Base-by-base conservation (phyloP, 2,797 vertebrate genomes). In the Notolabrus celidotus region DNA sequence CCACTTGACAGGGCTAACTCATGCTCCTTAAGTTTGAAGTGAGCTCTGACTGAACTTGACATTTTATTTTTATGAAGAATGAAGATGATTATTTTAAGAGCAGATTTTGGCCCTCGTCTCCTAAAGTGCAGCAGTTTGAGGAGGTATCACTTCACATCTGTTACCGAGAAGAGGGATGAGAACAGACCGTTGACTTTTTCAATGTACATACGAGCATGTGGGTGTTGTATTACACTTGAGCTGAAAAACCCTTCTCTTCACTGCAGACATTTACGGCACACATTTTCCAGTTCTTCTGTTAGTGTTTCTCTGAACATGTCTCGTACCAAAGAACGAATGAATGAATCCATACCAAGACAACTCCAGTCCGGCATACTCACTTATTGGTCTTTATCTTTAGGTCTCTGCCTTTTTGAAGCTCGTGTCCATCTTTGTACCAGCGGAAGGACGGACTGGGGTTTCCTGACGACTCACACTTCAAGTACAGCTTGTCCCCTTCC, bases 371-470 rank as follows among this genome's bases (percentile, higher is more conserved):
- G 55, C 7, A 52, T 45, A 96, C 97, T 97, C 94, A 95, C 97
- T 96, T 88, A 95, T 96, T 93, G 38, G 95, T 96, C 93, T 98
- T 99, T 93, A 99, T 98, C 89, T 96, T 96, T 78, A 99, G 94
- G 86, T 97, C 97, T 67, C 95, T 95, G 83, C 95, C 97, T 89
- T 96, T 96, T 90, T 97, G 97, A 73, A 99, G 94, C 84, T 98
- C 96, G 36, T 95, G 96, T 81, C 97, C 97, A 0, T 99, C 97
- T 93, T 97, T 98, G 93, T 96, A 97, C 97, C 97, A 99, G 57
- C 95, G 96, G 87, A 98, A 99, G 73, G 96, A 95, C 0, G 97
- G 97, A 86, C 95, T 96, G 79, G 97, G 97, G 88, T 95, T 97
- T 45, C 97, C 97, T 0, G 94, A 93, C 0, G 95, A 96, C 91